phyloP scores from a whole-genome alignment of 2,888 invertebrate genomes.

The Trichacis sp. region DNA sequence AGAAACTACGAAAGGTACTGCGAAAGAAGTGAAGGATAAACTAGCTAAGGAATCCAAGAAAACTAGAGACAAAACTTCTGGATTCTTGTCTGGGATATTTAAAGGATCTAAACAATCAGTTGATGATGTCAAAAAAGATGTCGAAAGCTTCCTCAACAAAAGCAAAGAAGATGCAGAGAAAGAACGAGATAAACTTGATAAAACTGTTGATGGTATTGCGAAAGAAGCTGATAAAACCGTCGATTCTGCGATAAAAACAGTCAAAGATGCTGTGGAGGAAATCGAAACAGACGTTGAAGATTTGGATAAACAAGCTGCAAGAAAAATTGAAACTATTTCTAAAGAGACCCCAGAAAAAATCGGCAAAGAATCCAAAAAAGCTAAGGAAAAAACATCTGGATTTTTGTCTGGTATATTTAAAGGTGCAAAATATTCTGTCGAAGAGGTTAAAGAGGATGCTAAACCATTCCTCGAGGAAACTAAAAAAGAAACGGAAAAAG shows the following conservation, averaged over 20 bases:
- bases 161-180: too few relatives aligned
- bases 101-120: slow-evolving; percentile 10
- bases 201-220: too few relatives aligned
- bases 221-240: too few relatives aligned
- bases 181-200: too few relatives aligned
- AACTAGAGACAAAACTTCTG: slow-evolving; percentile 18
- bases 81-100: slow-evolving; percentile 49
- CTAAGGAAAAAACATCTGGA: slow-evolving; percentile 49
- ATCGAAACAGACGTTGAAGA: too few relatives aligned
- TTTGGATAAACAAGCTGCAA: slow-evolving; percentile 7
- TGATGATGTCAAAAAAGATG: too few relatives aligned
- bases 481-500: too few relatives aligned
- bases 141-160: too few relatives aligned
- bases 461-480: too few relatives aligned
- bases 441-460: slow-evolving; percentile 33
- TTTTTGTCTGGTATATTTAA: not conserved
- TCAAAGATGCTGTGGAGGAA: slow-evolving; percentile 15
- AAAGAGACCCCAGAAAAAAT: slow-evolving; percentile 29
- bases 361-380: slow-evolving; percentile 46
- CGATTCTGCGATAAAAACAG: not conserved
- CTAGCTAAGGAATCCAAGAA: too few relatives aligned
- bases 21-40: slow-evolving; percentile 11
- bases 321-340: slow-evolving; percentile 27
- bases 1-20: slow-evolving; percentile 19
- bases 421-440: slow-evolving; percentile 25